Evolutionary conservation across 2,888 invertebrate species (phyloP).

Genomic region (Oligia fasciuncula): DNA sequence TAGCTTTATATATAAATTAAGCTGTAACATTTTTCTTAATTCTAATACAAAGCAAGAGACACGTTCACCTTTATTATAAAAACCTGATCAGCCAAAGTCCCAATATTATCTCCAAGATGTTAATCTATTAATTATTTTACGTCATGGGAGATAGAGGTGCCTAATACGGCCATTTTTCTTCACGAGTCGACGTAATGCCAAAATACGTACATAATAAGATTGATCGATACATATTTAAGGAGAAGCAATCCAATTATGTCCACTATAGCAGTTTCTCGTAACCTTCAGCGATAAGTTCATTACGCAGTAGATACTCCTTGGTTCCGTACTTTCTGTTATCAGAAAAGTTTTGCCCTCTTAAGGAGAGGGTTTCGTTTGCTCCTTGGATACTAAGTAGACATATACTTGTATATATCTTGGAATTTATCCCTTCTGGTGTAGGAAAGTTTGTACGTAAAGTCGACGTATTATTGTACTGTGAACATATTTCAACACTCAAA

Average conservation of each 20-base stretch:
- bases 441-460: conserved; percentile 6
- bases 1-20: not conserved
- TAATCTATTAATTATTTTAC: conserved; percentile 15
- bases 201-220: conserved; percentile 37
- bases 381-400: conserved; percentile 38
- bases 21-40: not conserved
- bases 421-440: conserved; percentile 5
- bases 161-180: conserved; percentile 12
- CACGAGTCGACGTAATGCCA: conserved; percentile 27
- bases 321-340: conserved; percentile 75
- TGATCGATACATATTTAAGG: conserved; percentile 68
- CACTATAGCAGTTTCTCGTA: conserved; percentile 66
- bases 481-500: conserved; percentile 4
- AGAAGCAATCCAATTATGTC: conserved; percentile 77
- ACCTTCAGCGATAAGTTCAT: conserved; percentile 77
- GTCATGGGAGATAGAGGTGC: not conserved
- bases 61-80: not conserved
- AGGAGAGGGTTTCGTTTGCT: conserved; percentile 49
- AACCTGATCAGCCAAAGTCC: not conserved
- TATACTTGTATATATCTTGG: conserved; percentile 30
- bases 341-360: conserved; percentile 74
- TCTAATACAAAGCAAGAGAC: not conserved
- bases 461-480: not conserved
- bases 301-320: conserved; percentile 72
- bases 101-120: conserved; percentile 11